These are phyloP conservation scores for Thaleichthys pacificus DNA, from an alignment of 2,797 vertebrate genomes.

Conservation along the genomic window DNA sequence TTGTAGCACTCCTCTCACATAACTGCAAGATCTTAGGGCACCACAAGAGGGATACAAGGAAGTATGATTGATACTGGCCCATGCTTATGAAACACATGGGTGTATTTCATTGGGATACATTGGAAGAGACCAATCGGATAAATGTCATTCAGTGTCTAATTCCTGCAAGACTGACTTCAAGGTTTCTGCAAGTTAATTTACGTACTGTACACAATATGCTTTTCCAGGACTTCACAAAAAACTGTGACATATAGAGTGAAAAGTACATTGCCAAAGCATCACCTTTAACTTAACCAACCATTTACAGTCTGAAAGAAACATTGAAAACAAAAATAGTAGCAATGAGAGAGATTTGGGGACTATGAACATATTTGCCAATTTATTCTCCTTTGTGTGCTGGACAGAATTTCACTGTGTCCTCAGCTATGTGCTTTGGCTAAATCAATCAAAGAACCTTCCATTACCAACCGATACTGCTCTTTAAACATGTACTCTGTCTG, in stretches of 20 bases:
- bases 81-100: conserved; percentile 21
- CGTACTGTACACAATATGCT: conserved; percentile 19
- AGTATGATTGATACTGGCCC: conserved; percentile 9
- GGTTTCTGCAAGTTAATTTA: conserved; percentile 36
- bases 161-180: conserved; percentile 28
- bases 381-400: conserved; percentile 40
- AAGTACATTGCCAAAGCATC: conserved; percentile 51
- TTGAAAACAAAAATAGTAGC: conserved; percentile 20
- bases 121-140: conserved; percentile 43
- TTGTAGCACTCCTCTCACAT: conserved; percentile 28
- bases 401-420: conserved; percentile 61
- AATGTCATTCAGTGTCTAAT: conserved; percentile 30
- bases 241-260: conserved; percentile 18
- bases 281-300: conserved; percentile 40
- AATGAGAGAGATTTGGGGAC: conserved; percentile 53
- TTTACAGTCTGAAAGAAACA: conserved; percentile 1
- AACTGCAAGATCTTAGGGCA: conserved; percentile 27
- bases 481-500: conserved; percentile 33
- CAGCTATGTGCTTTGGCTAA: conserved; percentile 55
- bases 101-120: conserved; percentile 53
- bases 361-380: conserved; percentile 7
- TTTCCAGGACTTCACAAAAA: conserved; percentile 37
- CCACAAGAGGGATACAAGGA: not conserved
- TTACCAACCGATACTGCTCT: conserved; percentile 39
- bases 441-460: conserved; percentile 63